Percentiles rank a stretch among this genome's conserved stretches.
phyloP scores from a whole-genome alignment of 1,140 invertebrate genomes.

The Drosophila seguyi region DNA sequence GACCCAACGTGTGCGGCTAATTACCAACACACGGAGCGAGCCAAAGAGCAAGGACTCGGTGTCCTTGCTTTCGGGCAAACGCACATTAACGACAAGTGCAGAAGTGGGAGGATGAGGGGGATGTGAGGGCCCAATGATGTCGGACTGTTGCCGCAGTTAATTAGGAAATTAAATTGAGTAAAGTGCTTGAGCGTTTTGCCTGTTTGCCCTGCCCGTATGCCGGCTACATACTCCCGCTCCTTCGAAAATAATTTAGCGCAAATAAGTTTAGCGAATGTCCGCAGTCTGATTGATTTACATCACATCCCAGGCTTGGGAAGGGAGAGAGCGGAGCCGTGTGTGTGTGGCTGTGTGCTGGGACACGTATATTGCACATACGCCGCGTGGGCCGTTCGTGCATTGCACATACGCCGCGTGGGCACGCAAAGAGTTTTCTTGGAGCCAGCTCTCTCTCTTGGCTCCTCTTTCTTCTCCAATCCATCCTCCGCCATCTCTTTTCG shows the following conservation, averaged over 20 bases:
- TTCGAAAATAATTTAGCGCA: conserved; percentile 63
- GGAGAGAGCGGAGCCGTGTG: too few species aligned
- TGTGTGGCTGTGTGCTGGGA: not conserved
- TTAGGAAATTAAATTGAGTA: conserved; percentile 84
- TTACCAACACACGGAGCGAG: conserved; percentile 61
- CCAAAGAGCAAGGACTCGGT: conserved; percentile 47
- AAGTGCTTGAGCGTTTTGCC: conserved; percentile 79
- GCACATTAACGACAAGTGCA: conserved; percentile 37
- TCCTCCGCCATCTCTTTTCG: conserved; percentile 34
- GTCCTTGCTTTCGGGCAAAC: conserved; percentile 46
- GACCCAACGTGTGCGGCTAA: conserved; percentile 72
- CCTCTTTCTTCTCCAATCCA: conserved; percentile 5
- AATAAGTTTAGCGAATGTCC: conserved; percentile 60
- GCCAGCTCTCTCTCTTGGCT: not conserved
- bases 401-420: conserved; percentile 61
- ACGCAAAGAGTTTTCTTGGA: conserved; percentile 45
- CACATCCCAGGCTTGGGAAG: not conserved
- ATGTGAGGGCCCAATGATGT: conserved; percentile 20
- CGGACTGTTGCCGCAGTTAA: conserved; percentile 71
- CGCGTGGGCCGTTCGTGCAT: conserved; percentile 33
- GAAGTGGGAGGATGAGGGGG: not conserved
- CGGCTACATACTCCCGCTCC: not conserved
- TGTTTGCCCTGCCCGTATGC: conserved; percentile 58
- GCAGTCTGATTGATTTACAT: conserved; percentile 48
- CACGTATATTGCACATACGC: conserved; percentile 45